Base-by-base conservation (phyloP, 1,140 invertebrate species). In the Drosophila biarmipes region DNA sequence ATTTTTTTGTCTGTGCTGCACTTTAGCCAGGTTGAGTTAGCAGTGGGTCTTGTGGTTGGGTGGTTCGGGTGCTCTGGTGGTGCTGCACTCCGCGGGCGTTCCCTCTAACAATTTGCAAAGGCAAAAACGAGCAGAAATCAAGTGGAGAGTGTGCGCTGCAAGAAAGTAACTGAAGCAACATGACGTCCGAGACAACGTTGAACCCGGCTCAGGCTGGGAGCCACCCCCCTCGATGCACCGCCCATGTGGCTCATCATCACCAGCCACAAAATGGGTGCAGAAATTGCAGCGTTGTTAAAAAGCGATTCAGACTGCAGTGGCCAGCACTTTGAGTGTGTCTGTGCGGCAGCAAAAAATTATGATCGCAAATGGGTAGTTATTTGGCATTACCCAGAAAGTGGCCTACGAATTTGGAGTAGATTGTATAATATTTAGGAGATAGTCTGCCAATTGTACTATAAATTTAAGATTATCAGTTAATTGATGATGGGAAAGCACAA, bases 281-380 rank as follows among this genome's bases (percentile, higher is more conserved):
- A 78, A 86, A 86, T 86, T 80, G 81, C 77, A 86, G 77, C 63
- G 80, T 80, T 84, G 80, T 85, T 85, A 85, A 85, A 85, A 85
- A 85, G 81, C 82, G 57, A 80, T 85, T 86, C 56, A 58, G 76
- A 73, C 68, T 77, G 81, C 67, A 74, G 17, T 64, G 67, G 73
- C 66, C 78, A 73, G 67, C 71, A 84, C 43, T 79, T 76, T 77
- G 67, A 52, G 49, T 34, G 54, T 35, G 31, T 46, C 21, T 49
- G 31, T 46, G 34, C 40, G 49, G 38, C 27, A 19, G 12, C 66
- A 34, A 29, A 64, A 63, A 69, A 46, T 54, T 38, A 42, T 31
- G 4, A 27, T 24, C 1, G 10, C 17, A 12, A 24, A 29, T 29
- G 14, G 29, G 11, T 3, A 51, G 48, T 14, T 15, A 11, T 17